These are phyloP conservation scores for Psittacula derbiana DNA, from an alignment of 2,797 vertebrate genomes.

Conservation along the genomic window DNA sequence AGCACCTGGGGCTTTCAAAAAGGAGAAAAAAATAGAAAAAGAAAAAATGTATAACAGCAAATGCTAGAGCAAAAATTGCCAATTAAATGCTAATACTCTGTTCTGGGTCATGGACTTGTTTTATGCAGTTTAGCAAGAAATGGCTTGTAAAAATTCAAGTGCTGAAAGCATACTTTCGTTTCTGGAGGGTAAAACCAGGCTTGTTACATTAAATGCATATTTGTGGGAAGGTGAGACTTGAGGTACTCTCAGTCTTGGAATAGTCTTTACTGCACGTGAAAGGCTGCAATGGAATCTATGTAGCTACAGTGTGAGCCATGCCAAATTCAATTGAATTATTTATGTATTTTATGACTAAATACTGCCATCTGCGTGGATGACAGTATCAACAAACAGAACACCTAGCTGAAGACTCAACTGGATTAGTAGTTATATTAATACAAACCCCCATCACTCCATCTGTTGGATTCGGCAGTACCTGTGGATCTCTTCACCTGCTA, in stretches of 20 bases:
- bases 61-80: background rate
- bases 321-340: background rate
- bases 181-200: background rate
- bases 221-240: background rate
- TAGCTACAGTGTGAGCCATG: background rate
- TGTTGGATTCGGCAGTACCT: background rate
- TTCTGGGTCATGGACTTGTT: background rate
- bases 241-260: background rate
- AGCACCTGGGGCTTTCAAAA: background rate
- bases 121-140: background rate
- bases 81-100: background rate
- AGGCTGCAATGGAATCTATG: background rate
- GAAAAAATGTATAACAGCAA: background rate
- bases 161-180: background rate
- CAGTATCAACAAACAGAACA: background rate
- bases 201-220: slow-evolving; percentile 24
- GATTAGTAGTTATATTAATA: background rate
- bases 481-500: background rate
- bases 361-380: background rate
- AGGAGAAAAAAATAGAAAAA: background rate
- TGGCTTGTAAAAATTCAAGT: background rate
- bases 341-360: background rate
- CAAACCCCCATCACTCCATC: background rate
- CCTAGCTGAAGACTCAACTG: background rate
- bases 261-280: background rate